These are phyloP conservation scores for Ibidorhyncha struthersii DNA, from an alignment of 2,113 vertebrate species.

Conservation along the genomic window DNA sequence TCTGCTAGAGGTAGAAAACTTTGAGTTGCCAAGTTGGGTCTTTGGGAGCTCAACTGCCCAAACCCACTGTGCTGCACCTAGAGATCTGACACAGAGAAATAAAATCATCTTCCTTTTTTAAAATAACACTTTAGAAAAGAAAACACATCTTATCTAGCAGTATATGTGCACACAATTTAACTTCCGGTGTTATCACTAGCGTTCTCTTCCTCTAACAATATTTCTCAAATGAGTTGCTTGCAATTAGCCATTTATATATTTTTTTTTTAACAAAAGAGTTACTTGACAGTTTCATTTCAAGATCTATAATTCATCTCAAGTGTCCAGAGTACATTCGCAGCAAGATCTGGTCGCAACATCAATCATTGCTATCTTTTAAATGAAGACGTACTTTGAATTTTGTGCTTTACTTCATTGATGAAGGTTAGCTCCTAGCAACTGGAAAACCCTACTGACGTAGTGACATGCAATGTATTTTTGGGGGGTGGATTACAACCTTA, in stretches of 20 bases:
- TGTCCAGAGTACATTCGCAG: neutral
- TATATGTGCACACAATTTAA: neutral
- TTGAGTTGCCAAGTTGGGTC: fast-evolving
- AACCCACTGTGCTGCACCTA: neutral
- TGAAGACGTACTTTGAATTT: neutral
- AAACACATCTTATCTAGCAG: neutral
- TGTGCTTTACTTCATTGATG: neutral
- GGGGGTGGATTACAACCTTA: neutral
- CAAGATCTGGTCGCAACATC: neutral
- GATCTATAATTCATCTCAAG: neutral
- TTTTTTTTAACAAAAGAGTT: neutral
- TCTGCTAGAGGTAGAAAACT: neutral
- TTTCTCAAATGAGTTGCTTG: neutral
- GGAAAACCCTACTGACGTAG: neutral
- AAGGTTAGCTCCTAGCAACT: neutral
- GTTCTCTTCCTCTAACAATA: neutral
- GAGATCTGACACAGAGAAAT: neutral
- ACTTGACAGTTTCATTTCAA: neutral
- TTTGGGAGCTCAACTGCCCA: fast-evolving
- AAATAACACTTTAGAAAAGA: neutral
- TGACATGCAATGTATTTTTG: neutral
- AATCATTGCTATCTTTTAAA: neutral
- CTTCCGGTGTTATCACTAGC: neutral
- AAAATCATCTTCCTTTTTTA: neutral
- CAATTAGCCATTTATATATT: neutral